A percentile compares a stretch with the other conserved stretches of the same genome.
Conservation (phyloP, 2,797 vertebrate genomes). For the Diceros bicornis region DNA sequence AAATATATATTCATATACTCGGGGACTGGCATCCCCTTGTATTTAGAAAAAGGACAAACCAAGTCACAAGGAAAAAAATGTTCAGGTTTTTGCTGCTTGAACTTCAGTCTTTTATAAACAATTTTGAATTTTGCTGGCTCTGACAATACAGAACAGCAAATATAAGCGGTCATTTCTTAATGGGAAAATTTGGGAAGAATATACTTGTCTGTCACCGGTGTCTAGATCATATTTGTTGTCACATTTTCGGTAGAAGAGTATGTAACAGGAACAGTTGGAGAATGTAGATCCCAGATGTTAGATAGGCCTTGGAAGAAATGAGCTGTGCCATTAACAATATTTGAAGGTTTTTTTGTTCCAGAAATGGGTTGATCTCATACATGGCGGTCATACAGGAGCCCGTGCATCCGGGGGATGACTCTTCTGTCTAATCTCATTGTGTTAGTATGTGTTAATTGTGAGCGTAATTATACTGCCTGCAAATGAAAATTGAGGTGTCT, state of each 20-base stretch:
- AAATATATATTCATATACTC: constrained; percentile 4
- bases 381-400: neutral
- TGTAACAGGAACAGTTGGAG: constrained; percentile 52
- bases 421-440: constrained; percentile 68
- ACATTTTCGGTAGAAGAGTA: constrained; percentile 59
- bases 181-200: constrained; percentile 58
- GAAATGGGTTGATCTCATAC: neutral
- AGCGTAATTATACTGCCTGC: constrained; percentile 74
- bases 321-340: constrained; percentile 15
- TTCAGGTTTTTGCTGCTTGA: constrained; percentile 54
- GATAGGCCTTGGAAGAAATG: constrained; percentile 66
- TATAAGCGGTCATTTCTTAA: constrained; percentile 43
- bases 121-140: constrained; percentile 69
- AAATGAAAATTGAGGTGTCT: constrained; percentile 74
- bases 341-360: constrained; percentile 64
- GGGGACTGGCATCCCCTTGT: constrained; percentile 63
- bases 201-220: constrained; percentile 57
- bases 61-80: neutral
- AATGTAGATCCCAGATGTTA: constrained; percentile 58
- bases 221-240: constrained; percentile 49
- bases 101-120: constrained; percentile 1
- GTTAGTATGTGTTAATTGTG: constrained; percentile 76
- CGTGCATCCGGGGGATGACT: constrained; percentile 65
- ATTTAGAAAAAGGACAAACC: constrained; percentile 81
- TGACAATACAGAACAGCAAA: neutral